Conservation (phyloP, 2,888 invertebrate species). For the Nemotelus pantherinus region DNA sequence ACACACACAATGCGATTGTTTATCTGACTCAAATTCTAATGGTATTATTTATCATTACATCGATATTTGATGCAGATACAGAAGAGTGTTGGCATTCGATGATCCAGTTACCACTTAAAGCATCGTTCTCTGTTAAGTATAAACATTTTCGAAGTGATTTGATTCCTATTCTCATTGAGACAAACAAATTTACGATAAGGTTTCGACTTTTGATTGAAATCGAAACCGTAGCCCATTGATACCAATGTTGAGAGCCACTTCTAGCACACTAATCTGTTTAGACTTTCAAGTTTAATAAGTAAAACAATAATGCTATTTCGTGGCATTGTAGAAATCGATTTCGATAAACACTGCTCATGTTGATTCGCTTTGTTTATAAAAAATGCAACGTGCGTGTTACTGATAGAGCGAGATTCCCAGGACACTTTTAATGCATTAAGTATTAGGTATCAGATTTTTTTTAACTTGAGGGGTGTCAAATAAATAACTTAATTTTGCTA, state of each 20-base stretch:
- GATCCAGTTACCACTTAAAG: slow-evolving; percentile 34
- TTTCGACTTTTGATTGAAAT: slow-evolving; percentile 38
- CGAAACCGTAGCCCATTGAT: slow-evolving; percentile 23
- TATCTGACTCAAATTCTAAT: slow-evolving; percentile 32
- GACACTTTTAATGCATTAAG: too few relatives aligned
- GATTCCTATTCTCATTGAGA: slow-evolving; percentile 22
- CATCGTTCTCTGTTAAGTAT: neutral
- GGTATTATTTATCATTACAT: neutral
- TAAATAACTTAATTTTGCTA: too few relatives aligned
- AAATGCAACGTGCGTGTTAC: too few relatives aligned
- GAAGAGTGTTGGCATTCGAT: slow-evolving; percentile 13
- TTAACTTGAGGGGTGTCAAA: too few relatives aligned
- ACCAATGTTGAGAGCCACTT: slow-evolving; percentile 31
- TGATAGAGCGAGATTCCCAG: too few relatives aligned
- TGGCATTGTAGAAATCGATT: neutral
- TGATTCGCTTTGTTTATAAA: too few relatives aligned
- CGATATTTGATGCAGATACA: slow-evolving; percentile 29
- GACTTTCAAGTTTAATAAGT: slow-evolving; percentile 22
- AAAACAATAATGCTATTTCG: slow-evolving; percentile 18
- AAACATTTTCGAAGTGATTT: slow-evolving; percentile 30
- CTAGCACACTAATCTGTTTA: slow-evolving; percentile 20
- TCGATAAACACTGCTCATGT: neutral
- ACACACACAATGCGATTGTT: slow-evolving; percentile 27
- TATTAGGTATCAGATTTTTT: too few relatives aligned
- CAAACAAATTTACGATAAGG: slow-evolving; percentile 36